Conservation (phyloP, 64 coral and sea anemone species). For the Hydrozoanthus tunicans region DNA sequence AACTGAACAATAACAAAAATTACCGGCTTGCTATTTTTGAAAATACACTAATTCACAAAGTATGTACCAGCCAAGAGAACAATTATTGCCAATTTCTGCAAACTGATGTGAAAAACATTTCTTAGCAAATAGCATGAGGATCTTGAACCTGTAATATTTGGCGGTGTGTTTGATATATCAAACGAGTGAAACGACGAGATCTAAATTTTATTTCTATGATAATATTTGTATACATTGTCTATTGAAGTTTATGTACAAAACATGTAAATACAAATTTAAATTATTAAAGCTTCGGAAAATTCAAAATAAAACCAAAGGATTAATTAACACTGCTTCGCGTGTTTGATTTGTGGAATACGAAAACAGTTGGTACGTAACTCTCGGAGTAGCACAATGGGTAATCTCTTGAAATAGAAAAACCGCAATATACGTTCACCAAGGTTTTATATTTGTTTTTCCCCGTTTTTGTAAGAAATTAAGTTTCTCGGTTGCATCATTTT, state of each 20-base stretch:
- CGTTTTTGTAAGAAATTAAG: no score
- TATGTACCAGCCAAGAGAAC: neutral
- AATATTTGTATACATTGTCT: neutral
- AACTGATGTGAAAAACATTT: no score
- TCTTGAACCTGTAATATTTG: no score
- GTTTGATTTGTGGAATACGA: neutral
- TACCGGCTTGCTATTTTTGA: neutral
- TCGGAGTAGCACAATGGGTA: no score
- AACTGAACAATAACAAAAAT: neutral
- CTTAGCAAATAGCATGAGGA: no score
- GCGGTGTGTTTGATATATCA: neutral
- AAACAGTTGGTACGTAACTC: neutral
- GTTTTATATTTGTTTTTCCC: no score
- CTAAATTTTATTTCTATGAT: neutral
- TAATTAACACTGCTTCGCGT: no score
- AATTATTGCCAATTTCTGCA: no score
- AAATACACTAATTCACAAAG: neutral
- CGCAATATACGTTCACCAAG: no score
- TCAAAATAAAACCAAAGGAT: neutral
- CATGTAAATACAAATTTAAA: conserved; percentile 14
- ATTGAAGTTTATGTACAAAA: neutral
- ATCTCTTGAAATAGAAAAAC: no score
- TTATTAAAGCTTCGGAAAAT: neutral
- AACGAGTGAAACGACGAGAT: neutral
- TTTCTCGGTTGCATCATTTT: no score